These are phyloP conservation scores for Sebastes trivittatus DNA, from an alignment of 2,797 vertebrate genomes.

Conservation along the genomic window DNA sequence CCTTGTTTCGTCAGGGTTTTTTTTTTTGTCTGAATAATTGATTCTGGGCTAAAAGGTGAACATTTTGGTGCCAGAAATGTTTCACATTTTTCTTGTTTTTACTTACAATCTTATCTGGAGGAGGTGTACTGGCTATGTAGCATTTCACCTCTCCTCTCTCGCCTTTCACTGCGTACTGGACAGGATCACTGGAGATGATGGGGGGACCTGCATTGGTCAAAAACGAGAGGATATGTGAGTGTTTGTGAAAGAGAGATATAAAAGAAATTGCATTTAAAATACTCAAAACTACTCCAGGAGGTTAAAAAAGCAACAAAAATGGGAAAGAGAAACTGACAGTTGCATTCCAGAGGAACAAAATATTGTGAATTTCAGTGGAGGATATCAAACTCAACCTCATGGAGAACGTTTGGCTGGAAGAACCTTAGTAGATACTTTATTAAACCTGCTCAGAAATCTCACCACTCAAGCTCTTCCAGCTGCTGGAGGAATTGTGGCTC, in stretches of 20 bases:
- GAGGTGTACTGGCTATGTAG: constrained; percentile 93
- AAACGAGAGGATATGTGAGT: background rate
- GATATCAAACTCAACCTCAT: too few species aligned
- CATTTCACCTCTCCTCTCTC: constrained; percentile 93
- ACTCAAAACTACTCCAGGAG: background rate
- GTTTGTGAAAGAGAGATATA: background rate
- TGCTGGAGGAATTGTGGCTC: too few species aligned
- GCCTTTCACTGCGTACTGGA: constrained; percentile 89
- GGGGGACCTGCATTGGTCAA: constrained; percentile 86
- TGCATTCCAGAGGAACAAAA: too few species aligned
- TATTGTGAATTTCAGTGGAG: too few species aligned
- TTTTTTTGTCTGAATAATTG: constrained; percentile 10
- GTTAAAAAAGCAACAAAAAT: too few species aligned
- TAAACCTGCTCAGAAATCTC: too few species aligned
- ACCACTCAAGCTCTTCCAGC: accelerated
- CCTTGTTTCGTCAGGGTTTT: background rate
- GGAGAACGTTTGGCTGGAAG: too few species aligned
- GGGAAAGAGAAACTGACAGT: too few species aligned
- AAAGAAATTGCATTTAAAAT: background rate
- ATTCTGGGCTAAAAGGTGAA: constrained; percentile 1
- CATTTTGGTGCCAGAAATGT: background rate
- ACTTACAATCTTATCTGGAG: constrained; percentile 96
- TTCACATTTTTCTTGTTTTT: background rate
- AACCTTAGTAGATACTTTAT: too few species aligned
- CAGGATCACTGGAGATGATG: constrained; percentile 93